These are phyloP conservation scores for Arrhamphus sclerolepis DNA, from an alignment of 2,797 vertebrate species.

Conservation along the genomic window DNA sequence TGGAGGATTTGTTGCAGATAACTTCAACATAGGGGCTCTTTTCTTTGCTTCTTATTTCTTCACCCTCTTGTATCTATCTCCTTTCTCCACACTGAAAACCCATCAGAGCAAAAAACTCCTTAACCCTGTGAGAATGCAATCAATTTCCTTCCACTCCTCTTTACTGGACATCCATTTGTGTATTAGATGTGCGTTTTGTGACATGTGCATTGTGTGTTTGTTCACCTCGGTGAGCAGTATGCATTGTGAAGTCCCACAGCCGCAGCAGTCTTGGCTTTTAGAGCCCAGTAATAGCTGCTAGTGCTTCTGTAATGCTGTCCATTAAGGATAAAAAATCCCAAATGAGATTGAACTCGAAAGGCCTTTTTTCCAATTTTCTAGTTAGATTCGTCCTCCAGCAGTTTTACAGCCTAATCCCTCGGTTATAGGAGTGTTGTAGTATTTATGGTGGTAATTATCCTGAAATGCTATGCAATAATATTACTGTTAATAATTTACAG, in stretches of 20 bases:
- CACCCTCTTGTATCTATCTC: constrained; percentile 29
- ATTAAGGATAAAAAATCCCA: constrained; percentile 52
- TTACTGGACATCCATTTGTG: constrained; percentile 22
- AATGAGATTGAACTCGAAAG: constrained; percentile 52
- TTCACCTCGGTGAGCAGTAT: constrained; percentile 4
- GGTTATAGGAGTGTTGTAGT: constrained; percentile 44
- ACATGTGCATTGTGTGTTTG: constrained; percentile 20
- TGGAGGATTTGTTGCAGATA: constrained; percentile 38
- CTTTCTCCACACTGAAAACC: constrained; percentile 35
- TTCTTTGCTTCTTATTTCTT: constrained; percentile 14
- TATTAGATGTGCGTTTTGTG: constrained; percentile 25
- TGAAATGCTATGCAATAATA: constrained; percentile 60
- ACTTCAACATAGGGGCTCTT: constrained; percentile 20
- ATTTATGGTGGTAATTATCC: constrained; percentile 67
- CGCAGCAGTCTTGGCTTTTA: constrained; percentile 37
- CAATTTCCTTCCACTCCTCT: constrained; percentile 46
- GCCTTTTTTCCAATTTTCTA: constrained; percentile 43
- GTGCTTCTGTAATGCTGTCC: constrained; percentile 33
- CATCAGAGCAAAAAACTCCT: constrained; percentile 44
- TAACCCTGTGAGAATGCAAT: constrained; percentile 58
- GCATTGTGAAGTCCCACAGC: constrained; percentile 24
- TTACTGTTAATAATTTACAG: constrained; percentile 79
- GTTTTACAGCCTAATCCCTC: constrained; percentile 56
- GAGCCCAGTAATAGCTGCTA: constrained; percentile 39
- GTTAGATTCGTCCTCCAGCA: constrained; percentile 36